Base-by-base conservation (phyloP, 2,888 invertebrate genomes). In the Chydorus sphaericus region DNA sequence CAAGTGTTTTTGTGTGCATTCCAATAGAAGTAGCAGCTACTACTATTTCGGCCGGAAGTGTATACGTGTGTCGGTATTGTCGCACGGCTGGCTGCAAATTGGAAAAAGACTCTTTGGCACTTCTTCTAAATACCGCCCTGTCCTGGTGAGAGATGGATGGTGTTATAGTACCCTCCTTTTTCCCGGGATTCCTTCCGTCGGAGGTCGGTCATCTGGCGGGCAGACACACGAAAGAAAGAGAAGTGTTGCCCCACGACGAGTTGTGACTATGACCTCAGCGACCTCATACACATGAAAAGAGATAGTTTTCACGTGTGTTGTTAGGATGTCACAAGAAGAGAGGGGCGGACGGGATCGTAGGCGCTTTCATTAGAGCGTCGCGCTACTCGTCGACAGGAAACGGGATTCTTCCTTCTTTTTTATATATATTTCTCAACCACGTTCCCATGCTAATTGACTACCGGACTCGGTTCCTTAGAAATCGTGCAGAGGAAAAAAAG, bases 121-220 rank as follows among this genome's bases (percentile, higher is more conserved):
- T n/a, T n/a, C n/a, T n/a, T n/a, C n/a, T n/a, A n/a, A n/a, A n/a
- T n/a, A n/a, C n/a, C n/a, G n/a, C n/a, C n/a, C n/a, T n/a, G n/a
- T n/a, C n/a, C n/a, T n/a, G n/a, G n/a, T n/a, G n/a, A n/a, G 14
- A 4, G 20, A 23, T 44, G 44, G 44, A n/a, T 44, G 16, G 4
- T 10, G 20, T 23, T 20, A 5, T 20, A n/a, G 44, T 26, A 44
- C 28, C 28, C 44, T 28, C n/a, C n/a, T n/a, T n/a, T n/a, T n/a
- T n/a, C n/a, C n/a, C n/a, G n/a, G n/a, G n/a, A n/a, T n/a, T n/a
- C n/a, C n/a, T n/a, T n/a, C n/a, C n/a, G n/a, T n/a, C n/a, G n/a
- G n/a, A n/a, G n/a, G n/a, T n/a, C 44, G 44, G 44, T 44, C 44
- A 44, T 44, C 44, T 44, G 44, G 44, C 44, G 44, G 23, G 44